phyloP scores from a whole-genome alignment of 2,797 vertebrate genomes.

The Melanotaenia nigrans region DNA sequence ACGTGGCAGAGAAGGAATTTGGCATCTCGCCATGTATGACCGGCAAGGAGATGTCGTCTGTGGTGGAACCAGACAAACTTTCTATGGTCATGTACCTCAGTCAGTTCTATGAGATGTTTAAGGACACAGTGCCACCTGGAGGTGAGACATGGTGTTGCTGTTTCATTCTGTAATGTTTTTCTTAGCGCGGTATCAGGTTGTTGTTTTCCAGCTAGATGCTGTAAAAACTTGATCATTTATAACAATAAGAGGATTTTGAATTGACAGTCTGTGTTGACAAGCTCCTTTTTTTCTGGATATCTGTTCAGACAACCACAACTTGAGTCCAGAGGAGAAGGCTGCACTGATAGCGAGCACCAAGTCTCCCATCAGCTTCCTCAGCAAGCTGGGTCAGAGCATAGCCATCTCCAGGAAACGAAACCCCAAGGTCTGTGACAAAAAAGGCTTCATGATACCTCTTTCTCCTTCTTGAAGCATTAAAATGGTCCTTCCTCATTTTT shows the following conservation, averaged over 20 bases:
- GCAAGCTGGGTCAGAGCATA: constrained; percentile 95
- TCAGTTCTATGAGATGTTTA: constrained; percentile 99
- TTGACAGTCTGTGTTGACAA: not conserved
- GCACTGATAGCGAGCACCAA: constrained; percentile 91
- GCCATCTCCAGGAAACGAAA: constrained; percentile 97
- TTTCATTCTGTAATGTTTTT: not conserved
- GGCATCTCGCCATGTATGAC: constrained; percentile 99
- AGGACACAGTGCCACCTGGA: constrained; percentile 91
- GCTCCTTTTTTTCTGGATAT: not conserved
- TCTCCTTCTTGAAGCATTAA: not conserved
- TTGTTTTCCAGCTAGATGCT: not conserved
- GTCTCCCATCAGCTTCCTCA: constrained; percentile 97
- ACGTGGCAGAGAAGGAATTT: constrained; percentile 94
- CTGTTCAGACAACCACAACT: constrained; percentile 86
- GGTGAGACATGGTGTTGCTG: constrained; percentile 81
- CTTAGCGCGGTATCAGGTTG: fast-evolving
- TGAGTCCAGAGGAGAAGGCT: constrained; percentile 93
- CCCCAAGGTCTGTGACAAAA: constrained; percentile 86
- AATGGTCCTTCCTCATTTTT: not conserved
- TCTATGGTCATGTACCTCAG: constrained; percentile 99
- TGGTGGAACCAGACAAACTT: constrained; percentile 95
- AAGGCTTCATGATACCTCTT: fast-evolving
- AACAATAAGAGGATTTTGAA: constrained; percentile 1
- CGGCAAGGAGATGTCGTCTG: constrained; percentile 96
- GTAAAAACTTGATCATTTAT: not conserved